Evolutionary conservation across 2,888 invertebrate species (phyloP).

Genomic region (Melipona bicolor): DNA sequence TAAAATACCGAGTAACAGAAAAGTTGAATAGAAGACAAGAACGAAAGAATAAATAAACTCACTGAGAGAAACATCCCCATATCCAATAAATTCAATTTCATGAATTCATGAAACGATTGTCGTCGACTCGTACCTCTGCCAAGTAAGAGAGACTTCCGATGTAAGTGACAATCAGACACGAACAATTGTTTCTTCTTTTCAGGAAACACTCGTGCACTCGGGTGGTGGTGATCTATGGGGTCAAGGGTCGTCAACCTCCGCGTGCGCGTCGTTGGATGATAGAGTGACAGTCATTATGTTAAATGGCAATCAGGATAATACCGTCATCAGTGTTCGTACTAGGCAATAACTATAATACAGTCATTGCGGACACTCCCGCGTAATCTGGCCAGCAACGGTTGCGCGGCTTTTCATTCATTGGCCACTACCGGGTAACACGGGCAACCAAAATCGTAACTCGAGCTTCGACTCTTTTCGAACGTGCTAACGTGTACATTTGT

Average conservation of each 20-base stretch:
- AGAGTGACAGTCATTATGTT: conserved; percentile 79
- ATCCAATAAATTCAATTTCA: not conserved
- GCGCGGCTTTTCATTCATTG: conserved; percentile 74
- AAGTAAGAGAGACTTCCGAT: conserved; percentile 22
- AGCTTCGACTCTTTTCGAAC: not conserved
- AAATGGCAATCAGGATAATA: conserved; percentile 82
- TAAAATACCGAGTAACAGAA: too few relatives aligned
- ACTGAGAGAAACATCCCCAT: not conserved
- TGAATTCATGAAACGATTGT: not conserved
- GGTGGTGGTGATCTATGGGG: conserved; percentile 53
- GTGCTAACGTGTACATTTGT: not conserved
- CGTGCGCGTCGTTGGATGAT: conserved; percentile 62
- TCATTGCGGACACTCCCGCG: conserved; percentile 69
- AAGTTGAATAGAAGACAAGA: not conserved
- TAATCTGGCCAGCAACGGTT: conserved; percentile 70
- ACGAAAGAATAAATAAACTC: not conserved
- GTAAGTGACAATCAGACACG: conserved; percentile 58
- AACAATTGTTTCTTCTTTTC: conserved; percentile 69
- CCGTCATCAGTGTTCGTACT: conserved; percentile 78
- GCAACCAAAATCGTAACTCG: not conserved
- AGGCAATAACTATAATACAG: conserved; percentile 73
- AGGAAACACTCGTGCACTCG: conserved; percentile 62
- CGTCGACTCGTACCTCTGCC: not conserved
- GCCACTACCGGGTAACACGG: conserved; percentile 67
- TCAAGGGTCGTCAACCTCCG: conserved; percentile 75